Base-by-base conservation (phyloP, 2,888 invertebrate genomes). In the Folsomia candida region DNA sequence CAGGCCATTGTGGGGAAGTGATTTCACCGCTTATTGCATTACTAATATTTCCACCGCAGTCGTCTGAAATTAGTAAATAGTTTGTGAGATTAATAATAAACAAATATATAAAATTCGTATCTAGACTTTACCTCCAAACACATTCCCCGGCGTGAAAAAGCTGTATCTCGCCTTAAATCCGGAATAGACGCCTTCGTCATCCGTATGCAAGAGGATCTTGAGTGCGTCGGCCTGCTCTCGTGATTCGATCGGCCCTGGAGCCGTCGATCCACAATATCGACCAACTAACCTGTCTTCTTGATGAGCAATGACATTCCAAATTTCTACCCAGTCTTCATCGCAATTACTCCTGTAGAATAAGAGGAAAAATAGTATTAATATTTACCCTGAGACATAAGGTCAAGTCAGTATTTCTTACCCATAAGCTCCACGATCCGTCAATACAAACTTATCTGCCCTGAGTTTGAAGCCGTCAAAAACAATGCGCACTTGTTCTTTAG, bases 121-220 rank as follows among this genome's bases (percentile, higher is more conserved):
- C 29, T 3, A 24, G 3, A 18, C 25, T 37, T 65, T 81, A 87
- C 87, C 87, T 82, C 93, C 93, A 82, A 92, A 93, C 82, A 93
- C 91, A 51, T 92, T 90, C 84, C 92, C 92, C 75, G 91, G 91
- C 57, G 89, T 87, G 85, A 96, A 92, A 83, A 97, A 98, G 80
- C 93, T 90, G 84, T 97, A 99, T 81, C 92, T 88, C 18, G 97
- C 98, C 83, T 94, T 95, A 85, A 99, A 99, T 27, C 98, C 98
- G 81, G 94, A 95, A 78, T 91, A 93, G 63, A 96, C 94, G 70
- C 90, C 90, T 78, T 91, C 90, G 28, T 88, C 87, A 83, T 97
- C 92, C 37, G 97, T 93, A 82, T 93, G 92, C 81, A 98, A 88
- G 69, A 94, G 88, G 71, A 97, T 89, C 82, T 93, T 91, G 78